These are phyloP conservation scores for Lithophane ornitopus DNA, from an alignment of 2,888 invertebrate genomes.

Conservation along the genomic window DNA sequence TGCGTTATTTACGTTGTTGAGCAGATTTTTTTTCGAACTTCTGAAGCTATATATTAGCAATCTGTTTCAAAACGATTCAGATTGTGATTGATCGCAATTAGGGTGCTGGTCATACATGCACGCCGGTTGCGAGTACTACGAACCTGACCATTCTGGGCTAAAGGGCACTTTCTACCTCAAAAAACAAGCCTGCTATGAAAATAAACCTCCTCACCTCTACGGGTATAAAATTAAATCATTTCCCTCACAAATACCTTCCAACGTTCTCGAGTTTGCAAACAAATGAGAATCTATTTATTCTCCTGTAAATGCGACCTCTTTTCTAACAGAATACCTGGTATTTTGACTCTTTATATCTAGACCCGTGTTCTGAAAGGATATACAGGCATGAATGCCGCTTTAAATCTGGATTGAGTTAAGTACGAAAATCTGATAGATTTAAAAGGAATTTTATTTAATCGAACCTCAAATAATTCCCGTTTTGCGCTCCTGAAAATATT, in stretches of 20 bases:
- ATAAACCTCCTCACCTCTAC: not conserved
- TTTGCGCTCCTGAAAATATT: no score
- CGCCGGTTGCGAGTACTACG: no score
- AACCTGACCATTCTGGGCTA: no score
- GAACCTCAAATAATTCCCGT: no score
- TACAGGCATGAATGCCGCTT: not conserved
- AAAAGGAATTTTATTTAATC: no score
- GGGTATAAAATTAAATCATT: constrained; percentile 37
- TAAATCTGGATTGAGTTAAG: not conserved
- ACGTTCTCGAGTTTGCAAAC: constrained; percentile 19
- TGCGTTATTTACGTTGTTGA: no score
- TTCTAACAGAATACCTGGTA: not conserved
- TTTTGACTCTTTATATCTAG: not conserved
- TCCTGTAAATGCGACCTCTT: constrained; percentile 2
- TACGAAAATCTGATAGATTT: not conserved
- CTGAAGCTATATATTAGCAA: no score
- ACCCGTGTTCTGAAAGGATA: not conserved
- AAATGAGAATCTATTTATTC: constrained; percentile 31
- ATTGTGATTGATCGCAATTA: no score
- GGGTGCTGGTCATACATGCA: no score
- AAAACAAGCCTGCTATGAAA: not conserved
- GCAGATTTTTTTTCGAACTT: no score
- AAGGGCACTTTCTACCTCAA: no score
- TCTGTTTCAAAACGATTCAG: no score
- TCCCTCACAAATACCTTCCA: constrained; percentile 4